phyloP scores from a whole-genome alignment of 1,140 invertebrate species.

The Sminthurinus signatus region DNA sequence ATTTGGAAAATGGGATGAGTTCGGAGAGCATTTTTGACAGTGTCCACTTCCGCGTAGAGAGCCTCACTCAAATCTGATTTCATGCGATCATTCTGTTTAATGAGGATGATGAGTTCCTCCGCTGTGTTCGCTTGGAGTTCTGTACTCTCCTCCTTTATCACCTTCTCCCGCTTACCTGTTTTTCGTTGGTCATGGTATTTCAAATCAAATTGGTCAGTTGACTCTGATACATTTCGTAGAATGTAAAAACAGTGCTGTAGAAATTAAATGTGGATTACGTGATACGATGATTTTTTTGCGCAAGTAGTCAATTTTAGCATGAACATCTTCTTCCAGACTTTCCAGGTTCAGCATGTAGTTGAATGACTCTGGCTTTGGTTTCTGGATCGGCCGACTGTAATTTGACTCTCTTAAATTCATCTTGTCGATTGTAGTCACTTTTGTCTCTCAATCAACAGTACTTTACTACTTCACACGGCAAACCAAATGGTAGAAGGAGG shows the following conservation, averaged over 20 bases:
- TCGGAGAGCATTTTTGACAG: conserved; percentile 25
- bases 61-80: conserved; percentile 14
- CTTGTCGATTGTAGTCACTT: not conserved
- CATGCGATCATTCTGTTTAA: conserved; percentile 7
- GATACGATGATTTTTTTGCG: not conserved
- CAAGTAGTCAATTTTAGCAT: conserved; percentile 4
- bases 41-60: conserved; percentile 18
- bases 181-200: too few relatives aligned
- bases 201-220: too few relatives aligned
- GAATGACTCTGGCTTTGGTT: not conserved
- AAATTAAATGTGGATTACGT: not conserved
- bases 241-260: not conserved
- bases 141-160: not conserved
- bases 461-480: too few relatives aligned
- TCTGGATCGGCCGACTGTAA: not conserved
- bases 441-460: not conserved
- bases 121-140: not conserved
- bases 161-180: conserved; percentile 7
- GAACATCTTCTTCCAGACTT: not conserved
- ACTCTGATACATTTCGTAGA: too few relatives aligned
- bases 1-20: conserved; percentile 28
- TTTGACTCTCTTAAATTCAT: conserved; percentile 2
- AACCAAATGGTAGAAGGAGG: too few relatives aligned
- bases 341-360: not conserved
- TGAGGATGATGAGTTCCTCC: not conserved